Conservation (phyloP, 2,888 invertebrate species). For the Sarcophaga carnaria region DNA sequence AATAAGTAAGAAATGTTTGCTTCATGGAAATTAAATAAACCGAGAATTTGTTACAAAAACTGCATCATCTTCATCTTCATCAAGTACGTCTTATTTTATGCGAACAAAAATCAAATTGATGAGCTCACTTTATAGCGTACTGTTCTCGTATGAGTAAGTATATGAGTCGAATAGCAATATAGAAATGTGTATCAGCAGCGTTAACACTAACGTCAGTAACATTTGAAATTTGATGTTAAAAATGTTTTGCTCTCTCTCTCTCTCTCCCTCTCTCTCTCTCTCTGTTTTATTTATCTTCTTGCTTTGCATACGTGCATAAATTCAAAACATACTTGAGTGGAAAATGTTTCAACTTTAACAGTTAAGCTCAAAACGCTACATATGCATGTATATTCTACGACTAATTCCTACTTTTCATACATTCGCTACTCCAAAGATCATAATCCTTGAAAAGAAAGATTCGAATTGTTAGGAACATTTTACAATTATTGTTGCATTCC, state of each 20-base stretch:
- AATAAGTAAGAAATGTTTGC: constrained; percentile 10
- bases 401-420: too few relatives aligned
- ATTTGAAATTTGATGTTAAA: constrained; percentile 28
- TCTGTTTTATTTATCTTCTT: constrained; percentile 25
- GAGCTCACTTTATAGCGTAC: constrained; percentile 22
- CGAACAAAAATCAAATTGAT: constrained; percentile 45
- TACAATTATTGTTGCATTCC: too few relatives aligned
- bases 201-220: background rate
- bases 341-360: background rate
- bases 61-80: constrained; percentile 3
- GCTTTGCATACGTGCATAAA: constrained; percentile 11
- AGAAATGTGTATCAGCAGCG: constrained; percentile 10
- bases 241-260: background rate
- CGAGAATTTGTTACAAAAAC: constrained; percentile 38
- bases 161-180: background rate
- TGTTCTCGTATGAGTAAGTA: background rate
- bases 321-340: constrained; percentile 11
- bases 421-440: too few relatives aligned
- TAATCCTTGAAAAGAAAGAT: too few relatives aligned
- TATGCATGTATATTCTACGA: too few relatives aligned
- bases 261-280: too few relatives aligned
- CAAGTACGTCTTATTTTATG: background rate
- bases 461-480: too few relatives aligned
- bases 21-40: constrained; percentile 22
- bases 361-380: background rate